Evolutionary conservation across 1,140 invertebrate genomes (phyloP).

Genomic region (Lordiphosa mommai): DNA sequence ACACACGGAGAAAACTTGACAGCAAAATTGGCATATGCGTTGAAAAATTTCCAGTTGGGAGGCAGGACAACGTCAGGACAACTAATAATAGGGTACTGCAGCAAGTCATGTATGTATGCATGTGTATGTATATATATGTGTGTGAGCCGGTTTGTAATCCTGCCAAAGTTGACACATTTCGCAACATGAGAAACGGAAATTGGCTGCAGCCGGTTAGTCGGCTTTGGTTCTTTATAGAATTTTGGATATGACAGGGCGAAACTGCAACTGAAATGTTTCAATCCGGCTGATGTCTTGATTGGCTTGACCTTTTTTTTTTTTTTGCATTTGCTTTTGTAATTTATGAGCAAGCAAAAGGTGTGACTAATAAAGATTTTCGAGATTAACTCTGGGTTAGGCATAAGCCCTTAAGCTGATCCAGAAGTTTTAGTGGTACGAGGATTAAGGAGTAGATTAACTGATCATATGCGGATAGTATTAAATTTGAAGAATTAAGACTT

Average conservation of each 20-base stretch:
- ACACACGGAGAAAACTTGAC: constrained; percentile 37
- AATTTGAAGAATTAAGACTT: too few relatives aligned
- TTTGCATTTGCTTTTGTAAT: constrained; percentile 34
- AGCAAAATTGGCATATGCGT: constrained; percentile 71
- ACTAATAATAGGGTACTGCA: constrained; percentile 48
- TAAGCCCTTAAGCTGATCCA: background rate
- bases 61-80: constrained; percentile 31
- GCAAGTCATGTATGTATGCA: constrained; percentile 10
- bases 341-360: background rate
- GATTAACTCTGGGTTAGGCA: constrained; percentile 1
- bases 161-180: constrained; percentile 68
- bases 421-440: background rate
- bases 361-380: background rate
- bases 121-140: background rate
- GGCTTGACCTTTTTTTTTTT: constrained; percentile 21
- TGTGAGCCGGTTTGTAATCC: constrained; percentile 50
- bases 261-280: background rate
- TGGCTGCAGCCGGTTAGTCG: constrained; percentile 47
- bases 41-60: constrained; percentile 55
- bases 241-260: constrained; percentile 33
- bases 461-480: too few relatives aligned
- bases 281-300: constrained; percentile 34
- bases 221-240: constrained; percentile 32
- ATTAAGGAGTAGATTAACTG: background rate
- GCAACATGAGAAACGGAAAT: constrained; percentile 68